A percentile compares a stretch with the other conserved stretches of the same genome.
Evolutionary conservation across 37 sponge, comb jelly and placozoan species (phyloP).

Genomic region (Tethya wilhelma): DNA sequence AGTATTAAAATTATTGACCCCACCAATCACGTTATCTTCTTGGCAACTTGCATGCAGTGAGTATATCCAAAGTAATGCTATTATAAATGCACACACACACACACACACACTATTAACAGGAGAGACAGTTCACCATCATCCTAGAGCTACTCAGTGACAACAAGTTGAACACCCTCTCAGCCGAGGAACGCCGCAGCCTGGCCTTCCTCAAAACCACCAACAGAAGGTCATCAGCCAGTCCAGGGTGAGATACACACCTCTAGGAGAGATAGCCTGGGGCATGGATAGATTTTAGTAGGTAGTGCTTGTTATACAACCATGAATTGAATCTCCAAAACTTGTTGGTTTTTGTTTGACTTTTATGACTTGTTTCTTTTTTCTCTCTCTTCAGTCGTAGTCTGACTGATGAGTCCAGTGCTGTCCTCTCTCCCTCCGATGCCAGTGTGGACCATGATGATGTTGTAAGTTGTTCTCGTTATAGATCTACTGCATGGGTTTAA

Average conservation of each 20-base stretch:
- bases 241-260: constrained; percentile 8
- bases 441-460: constrained; percentile 50
- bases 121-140: constrained; percentile 83
- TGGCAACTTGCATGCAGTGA: too few species aligned
- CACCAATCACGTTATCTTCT: too few species aligned
- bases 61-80: too few species aligned
- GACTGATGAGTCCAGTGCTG: constrained; percentile 41
- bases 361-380: neutral
- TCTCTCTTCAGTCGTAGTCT: constrained; percentile 7
- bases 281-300: too few species aligned
- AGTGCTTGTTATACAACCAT: too few species aligned
- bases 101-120: too few species aligned
- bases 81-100: too few species aligned
- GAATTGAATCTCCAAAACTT: too few species aligned
- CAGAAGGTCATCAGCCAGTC: constrained; percentile 5
- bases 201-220: constrained; percentile 43
- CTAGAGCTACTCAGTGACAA: constrained; percentile 67
- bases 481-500: too few species aligned
- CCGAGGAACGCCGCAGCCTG: constrained; percentile 69
- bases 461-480: too few species aligned
- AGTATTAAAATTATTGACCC: too few species aligned
- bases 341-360: neutral
- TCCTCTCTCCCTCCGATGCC: constrained; percentile 58
- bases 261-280: neutral
- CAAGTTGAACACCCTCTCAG: constrained; percentile 69